phyloP scores from a whole-genome alignment of 2,113 vertebrate species.

The Tricholaema leucomelas region DNA sequence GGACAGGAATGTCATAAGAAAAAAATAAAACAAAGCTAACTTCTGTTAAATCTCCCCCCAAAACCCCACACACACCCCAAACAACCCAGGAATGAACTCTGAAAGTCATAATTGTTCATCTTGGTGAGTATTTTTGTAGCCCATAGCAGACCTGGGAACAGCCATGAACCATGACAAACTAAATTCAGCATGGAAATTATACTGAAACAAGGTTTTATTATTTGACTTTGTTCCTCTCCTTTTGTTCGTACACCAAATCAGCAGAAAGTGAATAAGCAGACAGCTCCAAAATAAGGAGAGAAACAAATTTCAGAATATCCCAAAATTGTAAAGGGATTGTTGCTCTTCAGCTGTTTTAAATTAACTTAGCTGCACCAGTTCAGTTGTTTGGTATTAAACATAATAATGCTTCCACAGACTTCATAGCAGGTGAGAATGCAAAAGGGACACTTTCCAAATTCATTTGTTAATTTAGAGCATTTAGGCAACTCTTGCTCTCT shows the following conservation, averaged over 20 bases:
- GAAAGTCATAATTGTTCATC: not conserved
- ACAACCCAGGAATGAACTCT: not conserved
- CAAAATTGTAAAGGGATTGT: not conserved
- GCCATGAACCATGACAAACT: not conserved
- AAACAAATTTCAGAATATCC: slow-evolving; percentile 8
- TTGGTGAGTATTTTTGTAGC: not conserved
- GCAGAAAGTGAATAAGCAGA: not conserved
- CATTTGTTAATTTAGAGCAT: slow-evolving; percentile 37
- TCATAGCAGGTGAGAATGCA: slow-evolving; percentile 32
- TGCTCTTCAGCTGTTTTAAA: slow-evolving; percentile 38
- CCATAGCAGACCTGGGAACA: not conserved
- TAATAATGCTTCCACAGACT: slow-evolving; percentile 9
- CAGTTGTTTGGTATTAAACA: not conserved
- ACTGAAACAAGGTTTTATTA: not conserved
- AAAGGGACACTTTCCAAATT: slow-evolving; percentile 23
- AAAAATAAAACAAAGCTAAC: not conserved
- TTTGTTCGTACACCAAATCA: not conserved
- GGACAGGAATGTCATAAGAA: not conserved
- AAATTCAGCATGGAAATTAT: not conserved
- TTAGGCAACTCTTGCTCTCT: slow-evolving; percentile 17
- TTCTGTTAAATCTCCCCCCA: not conserved
- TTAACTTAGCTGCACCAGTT: not conserved
- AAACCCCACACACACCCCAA: too few relatives aligned
- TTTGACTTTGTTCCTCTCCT: not conserved
- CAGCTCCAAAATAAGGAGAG: slow-evolving; percentile 2